Base-by-base conservation (phyloP, 1,140 invertebrate species). In the Argopecten irradians region DNA sequence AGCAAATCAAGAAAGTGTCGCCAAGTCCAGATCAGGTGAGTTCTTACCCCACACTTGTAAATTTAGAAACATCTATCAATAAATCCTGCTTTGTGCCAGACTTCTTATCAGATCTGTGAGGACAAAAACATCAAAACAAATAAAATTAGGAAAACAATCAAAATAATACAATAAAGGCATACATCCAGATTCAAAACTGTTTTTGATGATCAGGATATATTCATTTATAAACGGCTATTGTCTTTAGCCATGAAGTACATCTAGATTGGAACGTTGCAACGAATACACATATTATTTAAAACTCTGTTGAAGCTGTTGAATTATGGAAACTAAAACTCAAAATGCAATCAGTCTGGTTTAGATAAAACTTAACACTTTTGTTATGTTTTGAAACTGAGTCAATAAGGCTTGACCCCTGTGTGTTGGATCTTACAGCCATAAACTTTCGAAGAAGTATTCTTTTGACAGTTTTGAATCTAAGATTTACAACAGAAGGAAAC, bases 1-100 rank as follows among this genome's bases (percentile, higher is more conserved):
- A n/a, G 14, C 2, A 46, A 46, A 8, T 46, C 43, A 19, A n/a
- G 9, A 11, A 46, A 11, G 19, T 46, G 43, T 46, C 43, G 22
- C 11, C 22, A 71, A 28, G 55, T 28, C 55, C n/a, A 71, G 22
- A 71, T 5, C 28, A n/a, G 22, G 55, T 2, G 55, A 28, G 55
- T n/a, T 39, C 9, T 46, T 87, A 87, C 86, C 86, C 39, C n/a
- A 46, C n/a, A 41, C 86, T 83, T 34, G 86, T 84, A 34, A 83
- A 82, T 34, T 87, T 87, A 41, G 36, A n/a, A 46, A 43, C 84
- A 87, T 87, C 83, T n/a, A 87, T 87, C 16, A 87, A 84, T 87
- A 87, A 87, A 36, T 87, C 86, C 84, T n/a, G 86, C 46, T 83
- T 87, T 87, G 83, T 87, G 82, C 46, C 82, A 84, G 83, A 84